Conservation (phyloP, 2,113 vertebrate species). For the Protomyctophum bolini region DNA sequence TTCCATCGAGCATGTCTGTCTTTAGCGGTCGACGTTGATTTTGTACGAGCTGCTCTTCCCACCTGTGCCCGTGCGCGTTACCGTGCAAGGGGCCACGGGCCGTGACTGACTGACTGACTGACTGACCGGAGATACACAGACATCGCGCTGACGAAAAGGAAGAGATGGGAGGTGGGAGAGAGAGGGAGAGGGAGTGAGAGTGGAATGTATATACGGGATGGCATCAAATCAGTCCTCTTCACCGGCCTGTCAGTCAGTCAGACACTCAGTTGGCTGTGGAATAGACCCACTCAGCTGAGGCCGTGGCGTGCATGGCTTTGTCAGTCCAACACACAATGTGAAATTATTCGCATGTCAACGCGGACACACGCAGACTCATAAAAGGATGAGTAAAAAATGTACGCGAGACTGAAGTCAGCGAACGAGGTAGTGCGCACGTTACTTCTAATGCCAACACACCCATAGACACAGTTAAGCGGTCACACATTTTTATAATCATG, state of each 20-base stretch:
- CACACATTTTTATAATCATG: slow-evolving; percentile 38
- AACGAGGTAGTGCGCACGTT: too few species aligned
- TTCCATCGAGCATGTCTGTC: neutral
- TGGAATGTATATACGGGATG: slow-evolving; percentile 56
- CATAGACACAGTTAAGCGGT: slow-evolving; percentile 17
- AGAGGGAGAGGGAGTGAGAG: slow-evolving; percentile 18
- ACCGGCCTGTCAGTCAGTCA: slow-evolving; percentile 55
- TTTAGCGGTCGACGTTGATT: slow-evolving; percentile 14
- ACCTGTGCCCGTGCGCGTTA: slow-evolving; percentile 47
- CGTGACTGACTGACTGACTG: slow-evolving; percentile 52
- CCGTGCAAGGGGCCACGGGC: slow-evolving; percentile 30
- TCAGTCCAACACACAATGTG: slow-evolving; percentile 37
- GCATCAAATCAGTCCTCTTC: slow-evolving; percentile 59
- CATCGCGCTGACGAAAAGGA: slow-evolving; percentile 40
- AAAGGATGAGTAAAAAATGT: too few species aligned
- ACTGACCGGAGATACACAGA: slow-evolving; percentile 22
- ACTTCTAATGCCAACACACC: too few species aligned
- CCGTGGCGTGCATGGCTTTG: slow-evolving; percentile 32
- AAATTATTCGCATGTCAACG: slow-evolving; percentile 12
- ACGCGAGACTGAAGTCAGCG: too few species aligned
- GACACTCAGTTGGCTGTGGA: slow-evolving; percentile 44
- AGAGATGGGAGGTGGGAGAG: slow-evolving; percentile 6
- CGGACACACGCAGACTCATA: slow-evolving; percentile 18
- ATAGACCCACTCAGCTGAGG: slow-evolving; percentile 59
- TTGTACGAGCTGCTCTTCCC: slow-evolving; percentile 39